These are phyloP conservation scores for Coilia nasus DNA, from an alignment of 2,797 vertebrate species.

Conservation along the genomic window DNA sequence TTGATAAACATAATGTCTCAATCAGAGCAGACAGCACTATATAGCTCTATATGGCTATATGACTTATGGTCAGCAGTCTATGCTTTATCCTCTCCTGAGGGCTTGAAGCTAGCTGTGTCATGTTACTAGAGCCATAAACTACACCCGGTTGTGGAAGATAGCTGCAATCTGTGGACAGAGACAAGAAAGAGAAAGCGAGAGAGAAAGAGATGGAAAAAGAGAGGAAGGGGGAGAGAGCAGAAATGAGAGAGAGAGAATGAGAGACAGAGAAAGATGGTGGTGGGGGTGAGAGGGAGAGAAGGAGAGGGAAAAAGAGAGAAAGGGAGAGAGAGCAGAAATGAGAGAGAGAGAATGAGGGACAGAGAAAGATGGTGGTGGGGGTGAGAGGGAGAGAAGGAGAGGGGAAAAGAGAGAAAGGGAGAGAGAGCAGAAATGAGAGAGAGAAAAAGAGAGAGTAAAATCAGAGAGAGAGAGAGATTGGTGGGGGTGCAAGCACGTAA, in stretches of 20 bases:
- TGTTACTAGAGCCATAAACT: neutral
- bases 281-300: neutral
- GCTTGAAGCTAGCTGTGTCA: neutral
- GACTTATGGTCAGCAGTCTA: neutral
- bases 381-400: neutral
- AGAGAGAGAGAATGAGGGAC: neutral
- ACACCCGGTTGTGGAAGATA: neutral
- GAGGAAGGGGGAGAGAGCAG: neutral
- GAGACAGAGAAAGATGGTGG: neutral
- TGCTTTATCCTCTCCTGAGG: neutral
- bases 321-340: neutral
- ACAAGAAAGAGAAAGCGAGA: neutral
- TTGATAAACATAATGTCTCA: slow-evolving; percentile 25
- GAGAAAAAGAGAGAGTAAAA: too few relatives aligned
- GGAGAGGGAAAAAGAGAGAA: neutral
- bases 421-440: neutral
- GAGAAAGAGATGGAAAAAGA: neutral
- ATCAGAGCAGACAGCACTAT: neutral
- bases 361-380: neutral
- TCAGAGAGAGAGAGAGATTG: too few relatives aligned
- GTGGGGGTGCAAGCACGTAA: neutral
- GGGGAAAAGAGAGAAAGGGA: neutral
- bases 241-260: neutral
- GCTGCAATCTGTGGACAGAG: neutral
- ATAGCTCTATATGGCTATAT: neutral